These are phyloP conservation scores for Cynodonichthys magdalenae DNA, from an alignment of 2,797 vertebrate species.

Conservation along the genomic window DNA sequence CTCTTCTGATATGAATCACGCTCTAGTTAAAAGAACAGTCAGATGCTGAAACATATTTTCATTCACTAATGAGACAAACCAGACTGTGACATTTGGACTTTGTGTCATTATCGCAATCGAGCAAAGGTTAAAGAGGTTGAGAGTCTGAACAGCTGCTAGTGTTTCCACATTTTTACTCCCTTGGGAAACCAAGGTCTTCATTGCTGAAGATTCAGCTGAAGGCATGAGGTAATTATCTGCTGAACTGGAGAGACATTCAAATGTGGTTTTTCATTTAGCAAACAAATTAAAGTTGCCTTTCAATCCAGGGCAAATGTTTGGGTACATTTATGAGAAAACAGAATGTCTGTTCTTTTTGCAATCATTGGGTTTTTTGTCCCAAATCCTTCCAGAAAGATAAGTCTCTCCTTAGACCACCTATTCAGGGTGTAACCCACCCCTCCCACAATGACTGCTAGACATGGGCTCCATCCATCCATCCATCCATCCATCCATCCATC, in stretches of 20 bases:
- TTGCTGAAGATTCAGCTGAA: constrained; percentile 8
- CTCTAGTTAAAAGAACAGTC: constrained; percentile 21
- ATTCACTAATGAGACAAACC: constrained; percentile 14
- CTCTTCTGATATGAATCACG: constrained; percentile 19
- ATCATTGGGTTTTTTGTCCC: no score
- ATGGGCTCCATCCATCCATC: no score
- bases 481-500: no score
- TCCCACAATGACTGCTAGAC: no score
- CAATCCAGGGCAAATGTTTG: no score
- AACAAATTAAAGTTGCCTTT: no score
- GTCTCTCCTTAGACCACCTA: no score
- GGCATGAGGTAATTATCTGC: neutral
- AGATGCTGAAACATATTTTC: constrained; percentile 15
- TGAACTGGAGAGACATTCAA: neutral
- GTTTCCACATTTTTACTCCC: neutral
- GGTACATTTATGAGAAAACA: no score
- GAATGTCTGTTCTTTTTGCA: no score
- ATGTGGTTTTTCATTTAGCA: neutral
- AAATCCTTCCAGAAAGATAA: no score
- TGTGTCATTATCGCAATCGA: constrained; percentile 6
- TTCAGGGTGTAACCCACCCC: no score
- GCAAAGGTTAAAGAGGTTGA: constrained; percentile 8
- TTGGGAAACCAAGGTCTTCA: constrained; percentile 1
- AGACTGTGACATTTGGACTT: constrained; percentile 41
- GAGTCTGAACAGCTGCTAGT: constrained; percentile 20